Conservation (phyloP, 2,113 vertebrate species). For the Carassius gibelio region DNA sequence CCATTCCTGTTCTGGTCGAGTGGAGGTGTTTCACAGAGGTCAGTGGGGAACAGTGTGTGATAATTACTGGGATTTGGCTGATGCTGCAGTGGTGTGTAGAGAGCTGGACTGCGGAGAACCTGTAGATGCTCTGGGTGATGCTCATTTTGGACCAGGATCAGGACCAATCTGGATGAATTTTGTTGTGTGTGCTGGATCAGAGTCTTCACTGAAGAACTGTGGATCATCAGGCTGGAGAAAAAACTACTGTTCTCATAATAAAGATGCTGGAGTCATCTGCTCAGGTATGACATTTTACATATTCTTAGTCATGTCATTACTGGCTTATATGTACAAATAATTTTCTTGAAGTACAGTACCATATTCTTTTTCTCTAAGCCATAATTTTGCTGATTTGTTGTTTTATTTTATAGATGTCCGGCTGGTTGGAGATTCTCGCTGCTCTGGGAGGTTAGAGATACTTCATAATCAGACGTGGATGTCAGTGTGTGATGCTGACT, state of each 20-base stretch:
- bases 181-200: not conserved
- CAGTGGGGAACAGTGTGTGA: slow-evolving; percentile 45
- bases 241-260: not conserved
- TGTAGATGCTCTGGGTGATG: too few species aligned
- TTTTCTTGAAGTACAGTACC: too few species aligned
- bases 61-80: not conserved
- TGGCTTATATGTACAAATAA: not conserved
- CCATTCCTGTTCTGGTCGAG: not conserved
- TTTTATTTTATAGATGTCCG: not conserved
- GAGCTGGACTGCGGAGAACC: too few species aligned
- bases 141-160: not conserved
- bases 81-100: too few species aligned
- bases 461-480: too few species aligned
- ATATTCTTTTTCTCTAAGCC: too few species aligned
- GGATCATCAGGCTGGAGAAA: not conserved
- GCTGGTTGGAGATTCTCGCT: not conserved
- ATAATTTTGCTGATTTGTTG: not conserved
- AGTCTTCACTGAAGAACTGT: not conserved
- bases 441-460: not conserved
- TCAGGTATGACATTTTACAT: not conserved
- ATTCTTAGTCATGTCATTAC: too few species aligned
- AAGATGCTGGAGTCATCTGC: not conserved
- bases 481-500: too few species aligned
- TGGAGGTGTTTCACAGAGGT: slow-evolving; percentile 1
- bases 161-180: not conserved